Evolutionary conservation across 2,113 vertebrate genomes (phyloP).

Genomic region (Leucosticte australis): DNA sequence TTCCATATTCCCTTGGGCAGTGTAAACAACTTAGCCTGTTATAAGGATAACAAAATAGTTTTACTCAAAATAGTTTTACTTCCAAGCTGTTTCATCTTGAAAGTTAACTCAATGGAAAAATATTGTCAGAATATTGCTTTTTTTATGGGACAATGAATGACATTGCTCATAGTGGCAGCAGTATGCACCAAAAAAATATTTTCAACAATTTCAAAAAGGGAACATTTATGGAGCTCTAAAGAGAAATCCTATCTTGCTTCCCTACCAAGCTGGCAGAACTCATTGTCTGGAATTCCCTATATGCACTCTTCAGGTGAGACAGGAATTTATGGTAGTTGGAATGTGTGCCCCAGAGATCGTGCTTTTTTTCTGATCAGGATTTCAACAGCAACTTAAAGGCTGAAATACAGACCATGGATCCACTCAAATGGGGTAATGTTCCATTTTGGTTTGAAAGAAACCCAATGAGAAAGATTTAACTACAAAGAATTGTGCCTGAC

Average conservation of each 20-base stretch:
- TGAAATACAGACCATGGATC: background rate
- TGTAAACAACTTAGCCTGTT: background rate
- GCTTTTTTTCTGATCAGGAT: background rate
- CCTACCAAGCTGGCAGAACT: background rate
- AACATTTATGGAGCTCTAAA: background rate
- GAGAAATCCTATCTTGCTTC: background rate
- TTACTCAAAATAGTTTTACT: background rate
- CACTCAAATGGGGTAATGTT: background rate
- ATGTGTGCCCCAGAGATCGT: background rate
- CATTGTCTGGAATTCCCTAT: background rate
- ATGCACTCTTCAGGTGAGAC: background rate
- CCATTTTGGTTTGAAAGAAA: background rate
- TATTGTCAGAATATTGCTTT: background rate
- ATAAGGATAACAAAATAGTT: background rate
- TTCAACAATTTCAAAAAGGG: background rate
- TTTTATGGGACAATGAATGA: background rate
- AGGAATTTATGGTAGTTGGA: background rate
- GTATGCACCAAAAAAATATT: no score
- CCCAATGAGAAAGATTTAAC: background rate
- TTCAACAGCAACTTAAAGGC: background rate
- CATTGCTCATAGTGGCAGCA: background rate
- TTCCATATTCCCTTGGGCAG: background rate
- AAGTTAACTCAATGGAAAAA: background rate
- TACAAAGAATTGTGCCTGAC: background rate
- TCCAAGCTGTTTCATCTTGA: background rate